Evolutionary conservation across 2,113 vertebrate genomes (phyloP).

Genomic region (Prochilodus magdalenae): DNA sequence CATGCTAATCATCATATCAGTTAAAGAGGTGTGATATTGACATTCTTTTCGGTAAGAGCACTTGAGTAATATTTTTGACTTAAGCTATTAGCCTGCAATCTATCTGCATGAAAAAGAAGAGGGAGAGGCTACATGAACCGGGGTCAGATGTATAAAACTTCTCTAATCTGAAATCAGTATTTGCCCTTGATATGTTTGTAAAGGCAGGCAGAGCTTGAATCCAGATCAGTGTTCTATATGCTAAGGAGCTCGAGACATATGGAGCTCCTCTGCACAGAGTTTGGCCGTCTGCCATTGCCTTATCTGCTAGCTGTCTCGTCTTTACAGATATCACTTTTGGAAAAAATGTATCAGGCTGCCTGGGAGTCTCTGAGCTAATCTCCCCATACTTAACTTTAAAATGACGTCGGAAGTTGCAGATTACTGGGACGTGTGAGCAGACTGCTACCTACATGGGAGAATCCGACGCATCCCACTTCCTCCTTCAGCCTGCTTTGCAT

Average conservation of each 20-base stretch:
- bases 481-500: constrained; percentile 15
- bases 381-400: constrained; percentile 33
- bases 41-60: not conserved
- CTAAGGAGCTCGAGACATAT: not conserved
- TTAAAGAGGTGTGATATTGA: constrained; percentile 19
- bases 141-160: not conserved
- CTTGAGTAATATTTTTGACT: not conserved
- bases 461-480: constrained; percentile 27
- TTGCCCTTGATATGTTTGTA: not conserved
- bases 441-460: constrained; percentile 30
- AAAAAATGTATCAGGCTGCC: constrained; percentile 8
- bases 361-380: constrained; percentile 32
- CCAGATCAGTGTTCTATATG: not conserved
- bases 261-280: not conserved
- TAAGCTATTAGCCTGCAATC: constrained; percentile 25
- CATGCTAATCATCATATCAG: constrained; percentile 9
- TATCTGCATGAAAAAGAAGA: not conserved
- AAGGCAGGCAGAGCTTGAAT: not conserved
- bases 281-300: constrained; percentile 6
- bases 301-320: constrained; percentile 15
- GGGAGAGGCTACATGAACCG: not conserved
- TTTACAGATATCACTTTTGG: constrained; percentile 20
- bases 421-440: constrained; percentile 26
- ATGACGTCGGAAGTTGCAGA: constrained; percentile 26
- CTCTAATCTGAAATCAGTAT: not conserved